Base-by-base conservation (phyloP, 2,113 vertebrate genomes). In the Calypte anna region DNA sequence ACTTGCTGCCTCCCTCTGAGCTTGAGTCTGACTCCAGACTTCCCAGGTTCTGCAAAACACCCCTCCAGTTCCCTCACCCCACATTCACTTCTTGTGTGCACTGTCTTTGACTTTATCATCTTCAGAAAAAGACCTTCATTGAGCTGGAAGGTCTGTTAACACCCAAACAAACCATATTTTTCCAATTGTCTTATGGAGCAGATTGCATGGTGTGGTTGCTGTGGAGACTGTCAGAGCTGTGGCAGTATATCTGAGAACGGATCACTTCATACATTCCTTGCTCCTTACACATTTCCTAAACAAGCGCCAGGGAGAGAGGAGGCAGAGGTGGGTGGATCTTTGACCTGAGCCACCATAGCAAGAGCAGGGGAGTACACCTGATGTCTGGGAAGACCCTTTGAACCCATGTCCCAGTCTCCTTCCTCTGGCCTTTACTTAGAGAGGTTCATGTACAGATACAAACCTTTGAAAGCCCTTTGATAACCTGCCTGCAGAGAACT, bases 211-310 rank as follows among this genome's bases (percentile, higher is more conserved):
- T 76, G 73, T 33, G 28, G 72, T 90, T 94, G 90, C 88, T 79
- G 64, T 78, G 88, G 86, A 95, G 72, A 90, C 82, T 81, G 79
- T 78, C 64, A 77, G 69, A 88, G 68, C 36, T 0, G 0, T 0
- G 8, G 59, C 67, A 77, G 48, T 30, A 9, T 73, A 80, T 66
- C 68, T 31, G 80, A 81, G 92, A 74, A 69, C 0, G 0, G 53
- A 70, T 70, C 64, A 12, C 38, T 83, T 86, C 33, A 38, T 83
- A 9, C 82, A 92, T 92, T 94, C 86, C 51, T 93, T 28, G 22
- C 44, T 83, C 21, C 90, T 96, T 90, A 94, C 80, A 44, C 38
- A 40, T 59, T 94, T 74, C 68, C 76, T 51, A 69, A 58, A 70
- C n/a, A 33, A 83, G 48, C 0, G 2, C 48, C 30, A 54, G 58